Base-by-base conservation (phyloP, 2,113 vertebrate species). In the Athene cunicularia region DNA sequence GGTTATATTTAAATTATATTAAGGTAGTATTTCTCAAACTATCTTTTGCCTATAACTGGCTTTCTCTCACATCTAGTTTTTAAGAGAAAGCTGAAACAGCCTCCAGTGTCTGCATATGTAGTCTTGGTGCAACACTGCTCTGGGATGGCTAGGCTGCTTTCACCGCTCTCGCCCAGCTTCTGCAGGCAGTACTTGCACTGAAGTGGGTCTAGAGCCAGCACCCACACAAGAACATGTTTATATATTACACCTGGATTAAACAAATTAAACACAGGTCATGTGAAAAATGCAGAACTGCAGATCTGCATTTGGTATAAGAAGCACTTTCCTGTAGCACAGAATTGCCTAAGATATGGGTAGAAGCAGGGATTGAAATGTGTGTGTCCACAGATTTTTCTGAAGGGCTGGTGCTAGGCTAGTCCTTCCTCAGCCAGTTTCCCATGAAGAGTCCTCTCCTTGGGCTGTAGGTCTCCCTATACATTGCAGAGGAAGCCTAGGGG, bases 61-160 rank as follows among this genome's bases (percentile, higher is more conserved):
- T 90, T 93, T 76, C 11, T 6, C 22, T 22, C 12, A 0, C 22
- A 18, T 56, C 73, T 73, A 18, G 5, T 52, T 87, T 79, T 53
- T 66, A 35, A 80, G 28, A 32, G 20, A 50, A 73, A 37, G 41
- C 11, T 83, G 50, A 77, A 83, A 60, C 0, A 8, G 1, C 1
- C 26, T 60, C 32, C 0, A 0, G 8, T n/a, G 72, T 68, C 63
- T 88, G 47, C 39, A 3, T 3, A 0, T 8, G 12, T 30, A 56
- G 45, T 35, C 26, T 39, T 37, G 71, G n/a, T 2, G 4, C 14
- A 30, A 28, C 0, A 0, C 15, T 55, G 47, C 30, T 66, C 21
- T 50, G 45, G 77, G 12, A 14, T 0, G 4, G 9, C 0, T 0
- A 11, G 47, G 41, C 47, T 75, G 62, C 62, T 14, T 18, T 71